Conservation (phyloP, 1,140 invertebrate genomes). For the Apis mellifera region Amel_HAv3.1 CM009944.2:10250501-10251000, state of each 20-base stretch:
- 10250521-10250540: not conserved
- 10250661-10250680: slow-evolving; percentile 19
- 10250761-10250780: slow-evolving; percentile 28
- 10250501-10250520: no score
- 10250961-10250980: not conserved
- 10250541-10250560: not conserved
- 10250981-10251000: not conserved
- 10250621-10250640: not conserved
- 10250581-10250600: no score
- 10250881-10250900: slow-evolving; percentile 27
- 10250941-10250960: not conserved
- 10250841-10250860: slow-evolving; percentile 61
- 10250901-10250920: not conserved
- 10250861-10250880: slow-evolving; percentile 30
- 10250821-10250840: slow-evolving; percentile 12
- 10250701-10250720: slow-evolving; percentile 60
- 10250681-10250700: slow-evolving; percentile 4
- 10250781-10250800: slow-evolving; percentile 44
- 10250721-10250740: slow-evolving; percentile 55
- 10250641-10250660: slow-evolving; percentile 13
- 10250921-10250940: not conserved
- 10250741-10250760: slow-evolving; percentile 53
- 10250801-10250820: slow-evolving; percentile 50
- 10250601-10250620: not conserved
- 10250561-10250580: not conserved